These are phyloP conservation scores for Ascaphus truei DNA, from an alignment of 2,113 vertebrate species.

Conservation along the genomic window DNA sequence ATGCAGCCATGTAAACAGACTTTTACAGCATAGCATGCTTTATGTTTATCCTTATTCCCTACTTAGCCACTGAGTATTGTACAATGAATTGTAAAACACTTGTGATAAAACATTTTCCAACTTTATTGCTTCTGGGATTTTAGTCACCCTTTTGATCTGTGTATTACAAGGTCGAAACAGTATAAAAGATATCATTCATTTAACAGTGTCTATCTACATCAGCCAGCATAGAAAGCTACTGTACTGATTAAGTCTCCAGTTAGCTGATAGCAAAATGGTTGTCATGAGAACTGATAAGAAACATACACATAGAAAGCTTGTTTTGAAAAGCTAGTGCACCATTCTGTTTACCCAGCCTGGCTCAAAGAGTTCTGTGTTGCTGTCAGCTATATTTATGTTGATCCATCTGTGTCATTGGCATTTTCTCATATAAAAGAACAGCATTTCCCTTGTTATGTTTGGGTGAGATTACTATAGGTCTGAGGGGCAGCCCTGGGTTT, in stretches of 20 bases:
- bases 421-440: constrained; percentile 28
- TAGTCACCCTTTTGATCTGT: background rate
- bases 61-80: background rate
- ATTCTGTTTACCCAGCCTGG: constrained; percentile 49
- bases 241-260: constrained; percentile 50
- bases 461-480: background rate
- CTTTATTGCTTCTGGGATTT: background rate
- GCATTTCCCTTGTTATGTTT: background rate
- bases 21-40: background rate
- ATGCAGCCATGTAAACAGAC: background rate
- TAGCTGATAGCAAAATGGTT: constrained; percentile 53
- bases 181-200: background rate
- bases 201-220: constrained; percentile 1
- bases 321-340: constrained; percentile 52
- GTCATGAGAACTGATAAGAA: constrained; percentile 48
- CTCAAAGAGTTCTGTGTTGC: constrained; percentile 46
- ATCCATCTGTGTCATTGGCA: constrained; percentile 39
- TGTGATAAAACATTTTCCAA: background rate
- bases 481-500: background rate
- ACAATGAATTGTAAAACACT: background rate
- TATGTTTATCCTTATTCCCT: background rate
- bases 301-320: constrained; percentile 46
- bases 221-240: background rate
- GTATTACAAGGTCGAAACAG: background rate
- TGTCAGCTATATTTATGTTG: constrained; percentile 48